phyloP scores from a whole-genome alignment of 1,140 invertebrate genomes.

The Acyrthosiphon pisum region DNA sequence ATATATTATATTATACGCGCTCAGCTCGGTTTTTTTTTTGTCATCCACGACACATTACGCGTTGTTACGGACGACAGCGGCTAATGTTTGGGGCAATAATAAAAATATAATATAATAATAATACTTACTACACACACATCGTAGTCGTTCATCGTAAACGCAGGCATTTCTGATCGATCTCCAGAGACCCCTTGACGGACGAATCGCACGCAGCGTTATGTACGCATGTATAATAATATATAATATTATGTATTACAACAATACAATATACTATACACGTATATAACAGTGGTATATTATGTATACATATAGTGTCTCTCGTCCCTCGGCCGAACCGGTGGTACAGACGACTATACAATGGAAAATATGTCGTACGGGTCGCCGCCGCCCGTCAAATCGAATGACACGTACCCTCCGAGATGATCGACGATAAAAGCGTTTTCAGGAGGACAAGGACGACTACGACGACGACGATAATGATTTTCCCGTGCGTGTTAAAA shows the following conservation, averaged over 20 bases:
- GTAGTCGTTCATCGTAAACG: not conserved
- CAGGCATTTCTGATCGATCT: constrained; percentile 44
- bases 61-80: not conserved
- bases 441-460: not conserved
- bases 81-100: constrained; percentile 2
- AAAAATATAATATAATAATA: not conserved
- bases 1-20: not conserved
- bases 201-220: not conserved
- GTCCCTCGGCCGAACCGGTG: constrained; percentile 24
- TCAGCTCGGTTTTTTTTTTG: not conserved
- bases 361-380: not conserved
- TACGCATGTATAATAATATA: not conserved
- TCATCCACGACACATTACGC: not conserved
- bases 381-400: constrained; percentile 26
- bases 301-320: not conserved
- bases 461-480: not conserved
- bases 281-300: not conserved
- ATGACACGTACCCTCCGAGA: constrained; percentile 34
- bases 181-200: constrained; percentile 37
- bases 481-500: not conserved
- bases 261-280: not conserved
- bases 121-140: not conserved
- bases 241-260: not conserved
- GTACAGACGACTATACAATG: not conserved
- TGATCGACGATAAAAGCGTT: constrained; percentile 33